Conservation (phyloP, 2,888 invertebrate species). For the Siphonodentalium dalli region DNA sequence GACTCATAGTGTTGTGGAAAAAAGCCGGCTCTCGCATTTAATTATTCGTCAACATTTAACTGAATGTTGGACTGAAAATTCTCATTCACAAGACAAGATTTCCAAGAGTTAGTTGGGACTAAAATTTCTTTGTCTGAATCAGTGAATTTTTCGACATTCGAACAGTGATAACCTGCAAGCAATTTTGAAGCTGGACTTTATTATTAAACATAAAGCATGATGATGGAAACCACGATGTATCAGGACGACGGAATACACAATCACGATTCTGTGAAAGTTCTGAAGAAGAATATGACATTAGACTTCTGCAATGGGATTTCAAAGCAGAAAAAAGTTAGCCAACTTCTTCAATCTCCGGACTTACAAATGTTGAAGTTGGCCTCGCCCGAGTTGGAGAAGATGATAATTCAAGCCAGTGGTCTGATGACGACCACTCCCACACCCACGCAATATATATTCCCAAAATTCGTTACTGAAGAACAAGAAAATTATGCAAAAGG, state of each 20-base stretch:
- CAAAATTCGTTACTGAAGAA: slow-evolving; percentile 78
- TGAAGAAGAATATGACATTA: slow-evolving; percentile 79
- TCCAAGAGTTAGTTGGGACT: too few relatives aligned
- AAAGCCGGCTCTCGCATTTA: too few relatives aligned
- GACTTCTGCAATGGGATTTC: slow-evolving; percentile 73
- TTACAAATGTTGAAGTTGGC: slow-evolving; percentile 84
- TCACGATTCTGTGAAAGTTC: slow-evolving; percentile 68
- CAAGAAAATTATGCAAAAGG: slow-evolving; percentile 70
- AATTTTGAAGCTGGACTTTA: too few relatives aligned
- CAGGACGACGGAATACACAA: slow-evolving; percentile 9
- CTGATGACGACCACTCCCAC: slow-evolving; percentile 70
- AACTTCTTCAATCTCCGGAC: slow-evolving; percentile 72
- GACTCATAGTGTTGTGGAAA: too few relatives aligned
- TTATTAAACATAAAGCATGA: too few relatives aligned
- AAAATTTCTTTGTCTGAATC: too few relatives aligned
- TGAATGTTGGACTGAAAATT: too few relatives aligned
- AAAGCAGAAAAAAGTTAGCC: slow-evolving; percentile 48
- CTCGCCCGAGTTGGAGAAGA: slow-evolving; percentile 89
- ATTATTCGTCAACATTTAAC: too few relatives aligned
- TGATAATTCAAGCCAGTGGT: slow-evolving; percentile 73
- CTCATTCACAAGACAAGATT: too few relatives aligned
- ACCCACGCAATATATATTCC: slow-evolving; percentile 74
- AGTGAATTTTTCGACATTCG: too few relatives aligned
- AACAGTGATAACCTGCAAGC: too few relatives aligned
- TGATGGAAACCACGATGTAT: too few relatives aligned